Evolutionary conservation across 2,113 vertebrate species (phyloP).

Genomic region (Coregonus clupeaformis): DNA sequence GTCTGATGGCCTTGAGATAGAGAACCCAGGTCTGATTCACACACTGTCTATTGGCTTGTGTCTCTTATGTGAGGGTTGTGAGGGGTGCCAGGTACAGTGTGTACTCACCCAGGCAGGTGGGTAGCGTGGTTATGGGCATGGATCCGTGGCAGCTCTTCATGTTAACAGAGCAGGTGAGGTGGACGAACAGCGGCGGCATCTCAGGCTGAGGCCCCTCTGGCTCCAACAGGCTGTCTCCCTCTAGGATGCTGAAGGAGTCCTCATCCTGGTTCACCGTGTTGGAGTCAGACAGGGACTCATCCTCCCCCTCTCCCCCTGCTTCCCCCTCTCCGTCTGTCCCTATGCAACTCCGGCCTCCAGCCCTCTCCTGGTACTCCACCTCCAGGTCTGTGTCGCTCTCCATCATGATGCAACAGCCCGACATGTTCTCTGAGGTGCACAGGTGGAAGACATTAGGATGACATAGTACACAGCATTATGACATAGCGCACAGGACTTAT

Average conservation of each 20-base stretch:
- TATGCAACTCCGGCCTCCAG: constrained; percentile 54
- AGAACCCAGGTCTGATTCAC: too few relatives aligned
- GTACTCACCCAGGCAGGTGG: constrained; percentile 90
- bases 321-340: constrained; percentile 4
- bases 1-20: too few relatives aligned
- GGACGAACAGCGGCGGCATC: constrained; percentile 93
- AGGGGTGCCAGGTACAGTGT: not conserved
- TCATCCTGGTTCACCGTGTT: constrained; percentile 89
- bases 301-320: constrained; percentile 24
- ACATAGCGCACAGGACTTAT: too few relatives aligned
- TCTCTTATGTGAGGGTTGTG: too few relatives aligned
- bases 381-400: constrained; percentile 96
- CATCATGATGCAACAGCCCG: constrained; percentile 82
- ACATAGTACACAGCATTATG: too few relatives aligned
- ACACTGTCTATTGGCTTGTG: too few relatives aligned
- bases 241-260: constrained; percentile 94
- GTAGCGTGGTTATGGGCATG: constrained; percentile 86
- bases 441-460: not conserved
- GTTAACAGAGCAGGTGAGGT: constrained; percentile 91
- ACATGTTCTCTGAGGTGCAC: constrained; percentile 73
- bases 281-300: constrained; percentile 76
- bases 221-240: constrained; percentile 86
- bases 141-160: constrained; percentile 89
- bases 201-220: constrained; percentile 81
- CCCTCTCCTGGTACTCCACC: constrained; percentile 89